Conservation (phyloP, 2,113 vertebrate genomes). For the Heliornis fulica region DNA sequence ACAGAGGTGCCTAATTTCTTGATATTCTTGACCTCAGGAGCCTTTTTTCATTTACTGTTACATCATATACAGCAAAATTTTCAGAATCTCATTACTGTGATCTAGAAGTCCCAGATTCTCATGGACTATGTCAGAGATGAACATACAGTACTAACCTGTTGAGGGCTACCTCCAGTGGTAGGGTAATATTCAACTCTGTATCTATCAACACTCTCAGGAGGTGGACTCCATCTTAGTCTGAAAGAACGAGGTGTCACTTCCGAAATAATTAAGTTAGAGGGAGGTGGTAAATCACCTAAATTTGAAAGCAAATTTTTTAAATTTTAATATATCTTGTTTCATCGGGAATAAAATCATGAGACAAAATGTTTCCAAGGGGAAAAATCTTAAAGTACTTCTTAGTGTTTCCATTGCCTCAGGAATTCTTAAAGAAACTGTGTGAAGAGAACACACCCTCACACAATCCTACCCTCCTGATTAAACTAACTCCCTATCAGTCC, state of each 20-base stretch:
- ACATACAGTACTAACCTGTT: constrained; percentile 77
- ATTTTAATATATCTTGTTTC: neutral
- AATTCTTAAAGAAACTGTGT: neutral
- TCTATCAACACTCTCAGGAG: constrained; percentile 82
- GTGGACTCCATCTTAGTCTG: constrained; percentile 86
- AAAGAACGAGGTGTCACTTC: constrained; percentile 90
- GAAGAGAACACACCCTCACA: neutral
- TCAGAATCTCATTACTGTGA: neutral
- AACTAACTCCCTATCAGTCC: neutral
- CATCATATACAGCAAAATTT: neutral
- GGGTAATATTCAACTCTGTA: constrained; percentile 86
- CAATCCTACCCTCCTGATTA: neutral
- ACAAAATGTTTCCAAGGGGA: neutral
- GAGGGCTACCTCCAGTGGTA: constrained; percentile 77
- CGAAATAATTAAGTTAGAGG: constrained; percentile 86
- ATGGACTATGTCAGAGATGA: neutral
- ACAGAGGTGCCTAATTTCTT: neutral
- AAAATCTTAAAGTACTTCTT: neutral
- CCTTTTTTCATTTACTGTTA: neutral
- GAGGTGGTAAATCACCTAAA: constrained; percentile 76
- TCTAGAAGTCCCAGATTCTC: neutral
- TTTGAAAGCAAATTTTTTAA: neutral
- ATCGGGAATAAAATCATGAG: neutral
- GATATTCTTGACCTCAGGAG: neutral
- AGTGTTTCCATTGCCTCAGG: neutral